Base-by-base conservation (phyloP, 2,113 vertebrate species). In the Chaenocephalus aceratus region DNA sequence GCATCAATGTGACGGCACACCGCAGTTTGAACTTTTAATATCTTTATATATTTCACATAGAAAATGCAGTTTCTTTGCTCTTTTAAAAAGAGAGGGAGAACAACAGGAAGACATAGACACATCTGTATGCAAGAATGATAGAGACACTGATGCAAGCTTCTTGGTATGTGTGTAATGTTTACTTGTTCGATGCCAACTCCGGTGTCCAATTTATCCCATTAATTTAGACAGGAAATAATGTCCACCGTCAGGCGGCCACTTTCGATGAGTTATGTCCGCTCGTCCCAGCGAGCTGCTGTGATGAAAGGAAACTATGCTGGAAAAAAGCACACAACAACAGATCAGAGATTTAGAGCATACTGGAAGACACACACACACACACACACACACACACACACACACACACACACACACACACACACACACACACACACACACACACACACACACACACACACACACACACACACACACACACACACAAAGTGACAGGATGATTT, bases 181-280 rank as follows among this genome's bases (percentile, higher is more conserved):
- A 72, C 49, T 78, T 76, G 79, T 79, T 70, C 52, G 7, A 59
- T 80, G 72, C 71, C 76, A 79, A 84, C 63, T 41, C 46, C 23
- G 46, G 72, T 85, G 58, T 90, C 79, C 86, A 68, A 80, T 87
- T 82, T 58, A 72, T 82, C 82, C 79, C 59, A 84, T 86, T 86
- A 79, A 84, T 85, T 79, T 69, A 12, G 75, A 88, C 83, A 84
- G 85, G 72, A 86, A 84, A 81, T 85, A 81, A 85, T 88, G 89
- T 90, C 75, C 71, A 77, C 84, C 36, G 60, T 89, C 84, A 84
- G 68, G 66, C 30, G 75, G 80, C 79, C 72, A 72, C 63, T 81
- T 77, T 59, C 67, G 15, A 48, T 87, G 84, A 91, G 74, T 88
- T 84, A 89, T 80, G 61, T 83, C 77, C 59, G 64, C 79, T 65